Conservation (phyloP, 1,140 invertebrate genomes). For the Drosophila pachea region DNA sequence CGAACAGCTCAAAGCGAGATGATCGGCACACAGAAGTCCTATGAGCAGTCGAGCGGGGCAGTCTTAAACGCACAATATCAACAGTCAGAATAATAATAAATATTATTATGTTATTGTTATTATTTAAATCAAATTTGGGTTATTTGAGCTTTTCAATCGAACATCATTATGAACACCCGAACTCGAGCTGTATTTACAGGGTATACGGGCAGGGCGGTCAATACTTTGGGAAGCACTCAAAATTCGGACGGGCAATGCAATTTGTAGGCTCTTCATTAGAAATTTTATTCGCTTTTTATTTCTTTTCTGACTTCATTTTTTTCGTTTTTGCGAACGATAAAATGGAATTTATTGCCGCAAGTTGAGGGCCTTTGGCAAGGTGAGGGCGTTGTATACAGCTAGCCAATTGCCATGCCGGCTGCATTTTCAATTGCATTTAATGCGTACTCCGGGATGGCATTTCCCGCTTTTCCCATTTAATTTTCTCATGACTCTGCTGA, state of each 20-base stretch:
- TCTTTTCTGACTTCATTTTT: too few species aligned
- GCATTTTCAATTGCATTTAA: conserved; percentile 72
- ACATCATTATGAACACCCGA: too few species aligned
- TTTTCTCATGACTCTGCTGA: conserved; percentile 56
- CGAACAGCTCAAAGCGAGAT: conserved; percentile 14
- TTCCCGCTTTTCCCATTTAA: conserved; percentile 42
- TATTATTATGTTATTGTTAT: too few species aligned
- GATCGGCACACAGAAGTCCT: not conserved
- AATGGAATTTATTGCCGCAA: conserved; percentile 69
- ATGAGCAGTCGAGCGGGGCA: too few species aligned
- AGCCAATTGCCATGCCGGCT: conserved; percentile 45
- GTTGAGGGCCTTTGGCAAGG: conserved; percentile 57
- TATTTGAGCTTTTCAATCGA: too few species aligned
- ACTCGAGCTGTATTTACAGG: not conserved
- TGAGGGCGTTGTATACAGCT: conserved; percentile 33
- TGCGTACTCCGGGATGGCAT: conserved; percentile 26
- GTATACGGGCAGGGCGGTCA: not conserved
- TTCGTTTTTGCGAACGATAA: conserved; percentile 49
- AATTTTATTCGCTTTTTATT: conserved; percentile 22
- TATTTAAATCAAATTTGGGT: too few species aligned
- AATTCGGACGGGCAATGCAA: conserved; percentile 48
- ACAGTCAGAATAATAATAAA: too few species aligned
- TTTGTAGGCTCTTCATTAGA: conserved; percentile 70
- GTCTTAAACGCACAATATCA: too few species aligned
- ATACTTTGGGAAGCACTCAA: not conserved